Evolutionary conservation across 2,888 invertebrate genomes (phyloP), one percentile per base, ranked within the genome.

Genomic region (Slavum lentiscoides): DNA sequence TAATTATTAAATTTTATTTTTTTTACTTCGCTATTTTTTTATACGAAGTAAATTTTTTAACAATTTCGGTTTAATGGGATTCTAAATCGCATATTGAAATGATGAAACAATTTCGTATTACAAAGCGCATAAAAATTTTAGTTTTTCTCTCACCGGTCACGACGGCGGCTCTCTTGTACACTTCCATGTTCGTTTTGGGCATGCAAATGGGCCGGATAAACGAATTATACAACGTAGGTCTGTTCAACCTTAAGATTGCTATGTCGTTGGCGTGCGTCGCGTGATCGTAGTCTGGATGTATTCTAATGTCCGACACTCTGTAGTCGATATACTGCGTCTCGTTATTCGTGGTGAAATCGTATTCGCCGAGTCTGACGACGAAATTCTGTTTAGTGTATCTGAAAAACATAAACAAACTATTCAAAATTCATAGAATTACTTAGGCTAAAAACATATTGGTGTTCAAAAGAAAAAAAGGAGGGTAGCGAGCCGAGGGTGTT

Each of bases 141-240:
- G 49, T 49, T 13, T n/a, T 21, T 61, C 61, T 68, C 82, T 80
- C 72, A 85, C 86, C 86, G 53, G 85, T 85, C 6, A 86, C 86
- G 9, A 85, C 84, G 37, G 85, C 85, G 1, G 83, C 83, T 64
- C 83, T 83, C 73, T 85, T 84, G 21, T 82, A 84, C 55, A 84
- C 90, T 7, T 88, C 86, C 64, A 90, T 85, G 2, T 89, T 90
- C 0, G 89, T 84, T 0, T 93, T 92, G 0, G 95, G 95, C 83
- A 95, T 89, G 85, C 95, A 95, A 76, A 94, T 91, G 0, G 94
- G 94, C 92, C 94, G 93, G 74, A 95, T 92, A 85, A 93, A 94
- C 0, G 91, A 90, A 84, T 92, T 92, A 86, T 94, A 94, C 8
- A 90, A 87, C 0, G 92, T 91, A 0, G 91, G 88, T 13, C 90